A percentile compares a stretch with the other conserved stretches of the same genome.
Evolutionary conservation across 2,888 invertebrate genomes (phyloP).

Genomic region (Anoplius nigerrimus): DNA sequence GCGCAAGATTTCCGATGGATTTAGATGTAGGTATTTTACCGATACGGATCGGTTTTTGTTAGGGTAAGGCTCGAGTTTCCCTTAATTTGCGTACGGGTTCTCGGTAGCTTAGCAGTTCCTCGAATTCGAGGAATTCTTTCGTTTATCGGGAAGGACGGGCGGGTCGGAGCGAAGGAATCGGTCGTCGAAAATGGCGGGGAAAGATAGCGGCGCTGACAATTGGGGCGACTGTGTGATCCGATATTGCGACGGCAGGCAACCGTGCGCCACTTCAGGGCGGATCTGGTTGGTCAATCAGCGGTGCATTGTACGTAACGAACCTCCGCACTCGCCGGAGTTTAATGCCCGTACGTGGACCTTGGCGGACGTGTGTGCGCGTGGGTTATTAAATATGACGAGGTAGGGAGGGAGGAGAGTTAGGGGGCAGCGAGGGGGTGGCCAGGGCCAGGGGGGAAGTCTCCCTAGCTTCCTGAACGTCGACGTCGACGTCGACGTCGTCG

Average conservation of each 20-base stretch:
- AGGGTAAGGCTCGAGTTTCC: too few species aligned
- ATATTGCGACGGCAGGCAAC: slow-evolving; percentile 53
- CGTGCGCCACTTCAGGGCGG: slow-evolving; percentile 64
- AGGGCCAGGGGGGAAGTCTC: slow-evolving; percentile 19
- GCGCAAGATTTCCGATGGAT: too few species aligned
- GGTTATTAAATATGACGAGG: slow-evolving; percentile 63
- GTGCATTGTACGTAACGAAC: slow-evolving; percentile 68
- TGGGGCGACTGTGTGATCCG: slow-evolving; percentile 58
- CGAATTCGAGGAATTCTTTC: not conserved
- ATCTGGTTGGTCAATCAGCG: slow-evolving; percentile 68
- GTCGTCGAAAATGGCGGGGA: slow-evolving; percentile 35
- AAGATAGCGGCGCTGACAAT: slow-evolving; percentile 57
- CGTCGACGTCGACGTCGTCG: slow-evolving; percentile 17
- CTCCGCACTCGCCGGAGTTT: slow-evolving; percentile 61
- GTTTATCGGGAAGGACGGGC: not conserved
- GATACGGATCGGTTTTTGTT: too few species aligned
- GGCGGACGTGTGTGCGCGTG: slow-evolving; percentile 50
- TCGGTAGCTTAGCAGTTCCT: too few species aligned
- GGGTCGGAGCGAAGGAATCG: slow-evolving; percentile 43
- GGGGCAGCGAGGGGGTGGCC: too few species aligned
- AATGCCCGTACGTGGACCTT: slow-evolving; percentile 61
- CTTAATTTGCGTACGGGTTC: too few species aligned
- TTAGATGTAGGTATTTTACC: too few species aligned
- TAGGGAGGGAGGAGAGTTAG: too few species aligned
- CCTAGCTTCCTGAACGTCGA: slow-evolving; percentile 21